Conservation (phyloP, 2,113 vertebrate genomes). For the Picathartes gymnocephalus region DNA sequence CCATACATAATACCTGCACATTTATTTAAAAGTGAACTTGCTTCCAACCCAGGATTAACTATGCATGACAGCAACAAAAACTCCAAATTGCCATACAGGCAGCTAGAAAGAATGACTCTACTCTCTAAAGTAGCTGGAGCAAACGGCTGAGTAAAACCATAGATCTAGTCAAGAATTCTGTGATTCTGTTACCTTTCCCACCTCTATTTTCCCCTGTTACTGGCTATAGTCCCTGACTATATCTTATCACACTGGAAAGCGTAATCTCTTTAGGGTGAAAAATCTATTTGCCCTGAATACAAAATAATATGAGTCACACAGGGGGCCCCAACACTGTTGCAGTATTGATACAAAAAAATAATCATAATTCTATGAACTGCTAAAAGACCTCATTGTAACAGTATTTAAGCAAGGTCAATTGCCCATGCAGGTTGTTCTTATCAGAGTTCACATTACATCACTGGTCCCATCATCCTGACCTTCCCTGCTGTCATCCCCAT, state of each 20-base stretch:
- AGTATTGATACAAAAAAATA: background rate
- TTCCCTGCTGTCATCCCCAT: slow-evolving; percentile 86
- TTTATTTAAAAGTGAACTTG: background rate
- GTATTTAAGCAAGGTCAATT: slow-evolving; percentile 54
- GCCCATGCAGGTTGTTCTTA: slow-evolving; percentile 47
- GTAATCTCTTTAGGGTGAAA: slow-evolving; percentile 1
- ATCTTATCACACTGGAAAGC: background rate
- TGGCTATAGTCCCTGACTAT: background rate
- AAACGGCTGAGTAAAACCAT: background rate
- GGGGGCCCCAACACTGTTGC: background rate
- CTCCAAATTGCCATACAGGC: background rate
- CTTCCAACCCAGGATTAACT: background rate
- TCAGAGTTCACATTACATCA: slow-evolving; percentile 74
- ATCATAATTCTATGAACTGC: background rate
- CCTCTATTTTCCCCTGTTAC: background rate
- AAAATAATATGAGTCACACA: background rate
- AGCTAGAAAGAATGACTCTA: background rate
- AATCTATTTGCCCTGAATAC: background rate
- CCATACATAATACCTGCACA: background rate
- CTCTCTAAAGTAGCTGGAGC: background rate
- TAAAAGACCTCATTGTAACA: background rate
- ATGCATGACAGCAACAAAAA: background rate
- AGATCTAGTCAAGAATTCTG: background rate
- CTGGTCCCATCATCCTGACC: slow-evolving; percentile 76
- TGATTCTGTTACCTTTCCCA: background rate